Evolutionary conservation across 2,113 vertebrate species (phyloP).

Genomic region (Melozone crissalis): DNA sequence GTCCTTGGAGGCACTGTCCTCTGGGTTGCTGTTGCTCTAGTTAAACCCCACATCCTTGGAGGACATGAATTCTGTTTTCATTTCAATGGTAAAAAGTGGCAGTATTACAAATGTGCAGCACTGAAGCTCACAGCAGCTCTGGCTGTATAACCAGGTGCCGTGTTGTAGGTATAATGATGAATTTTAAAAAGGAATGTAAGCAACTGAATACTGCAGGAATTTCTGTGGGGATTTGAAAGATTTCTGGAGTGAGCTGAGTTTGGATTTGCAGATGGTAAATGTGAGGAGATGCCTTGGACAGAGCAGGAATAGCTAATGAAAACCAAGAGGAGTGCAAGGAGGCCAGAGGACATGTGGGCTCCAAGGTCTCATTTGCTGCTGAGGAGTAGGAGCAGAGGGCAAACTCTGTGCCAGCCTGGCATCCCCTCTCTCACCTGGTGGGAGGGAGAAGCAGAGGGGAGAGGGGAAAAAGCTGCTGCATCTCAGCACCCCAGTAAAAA

Average conservation of each 20-base stretch:
- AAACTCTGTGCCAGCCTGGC: neutral
- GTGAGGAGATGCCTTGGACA: neutral
- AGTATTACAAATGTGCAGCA: neutral
- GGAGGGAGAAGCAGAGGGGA: neutral
- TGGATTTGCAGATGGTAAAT: neutral
- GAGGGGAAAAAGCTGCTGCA: neutral
- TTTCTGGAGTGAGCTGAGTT: neutral
- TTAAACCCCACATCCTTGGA: too few species aligned
- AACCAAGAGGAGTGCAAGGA: neutral
- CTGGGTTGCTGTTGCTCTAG: too few species aligned
- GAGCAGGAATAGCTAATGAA: neutral
- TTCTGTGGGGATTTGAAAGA: neutral
- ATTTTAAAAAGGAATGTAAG: slow-evolving; percentile 3
- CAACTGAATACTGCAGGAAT: neutral
- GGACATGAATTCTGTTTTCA: neutral
- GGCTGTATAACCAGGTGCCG: neutral
- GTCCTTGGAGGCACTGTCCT: neutral
- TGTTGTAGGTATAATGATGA: neutral
- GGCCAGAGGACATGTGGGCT: neutral
- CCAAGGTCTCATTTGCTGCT: neutral
- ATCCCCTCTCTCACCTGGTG: neutral
- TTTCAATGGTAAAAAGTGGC: neutral
- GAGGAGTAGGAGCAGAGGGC: neutral
- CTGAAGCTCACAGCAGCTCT: neutral
- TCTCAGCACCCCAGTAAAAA: neutral